Percentiles rank a stretch among this genome's conserved stretches.
Evolutionary conservation across 2,797 vertebrate genomes (phyloP).

Genomic region (Sebastes nivosus): DNA sequence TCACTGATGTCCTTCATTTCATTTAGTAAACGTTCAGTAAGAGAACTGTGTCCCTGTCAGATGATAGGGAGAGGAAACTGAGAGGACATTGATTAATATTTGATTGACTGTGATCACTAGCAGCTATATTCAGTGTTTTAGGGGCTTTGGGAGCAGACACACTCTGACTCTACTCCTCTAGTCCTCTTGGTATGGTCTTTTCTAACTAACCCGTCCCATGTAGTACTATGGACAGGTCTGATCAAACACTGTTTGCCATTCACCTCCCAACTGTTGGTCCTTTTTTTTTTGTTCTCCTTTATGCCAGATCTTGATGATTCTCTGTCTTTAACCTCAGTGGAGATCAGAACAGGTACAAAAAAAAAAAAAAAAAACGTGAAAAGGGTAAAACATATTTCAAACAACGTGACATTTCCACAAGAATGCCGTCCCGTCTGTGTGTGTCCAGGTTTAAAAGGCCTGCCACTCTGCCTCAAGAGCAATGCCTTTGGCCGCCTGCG

Average conservation of each 20-base stretch:
- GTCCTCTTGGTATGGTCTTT: not conserved
- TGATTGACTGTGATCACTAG: conserved; percentile 60
- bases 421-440: conserved; percentile 46
- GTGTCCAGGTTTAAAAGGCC: conserved; percentile 47
- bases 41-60: conserved; percentile 64
- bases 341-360: not conserved
- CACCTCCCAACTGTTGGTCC: not conserved
- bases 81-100: conserved; percentile 79
- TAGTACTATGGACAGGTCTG: not conserved
- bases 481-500: conserved; percentile 47
- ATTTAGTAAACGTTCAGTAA: conserved; percentile 54
- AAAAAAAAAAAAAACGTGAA: not conserved
- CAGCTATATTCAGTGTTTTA: not conserved
- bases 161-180: not conserved
- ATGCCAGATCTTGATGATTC: not conserved
- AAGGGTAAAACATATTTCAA: not conserved
- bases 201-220: not conserved
- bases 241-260: not conserved
- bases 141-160: not conserved
- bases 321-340: not conserved
- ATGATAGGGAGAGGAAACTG: conserved; percentile 65
- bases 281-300: not conserved
- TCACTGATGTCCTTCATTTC: conserved; percentile 38
- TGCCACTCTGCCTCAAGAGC: conserved; percentile 46
- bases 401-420: conserved; percentile 18